Base-by-base conservation (phyloP, 2,113 vertebrate genomes). In the Sebastes fasciatus region DNA sequence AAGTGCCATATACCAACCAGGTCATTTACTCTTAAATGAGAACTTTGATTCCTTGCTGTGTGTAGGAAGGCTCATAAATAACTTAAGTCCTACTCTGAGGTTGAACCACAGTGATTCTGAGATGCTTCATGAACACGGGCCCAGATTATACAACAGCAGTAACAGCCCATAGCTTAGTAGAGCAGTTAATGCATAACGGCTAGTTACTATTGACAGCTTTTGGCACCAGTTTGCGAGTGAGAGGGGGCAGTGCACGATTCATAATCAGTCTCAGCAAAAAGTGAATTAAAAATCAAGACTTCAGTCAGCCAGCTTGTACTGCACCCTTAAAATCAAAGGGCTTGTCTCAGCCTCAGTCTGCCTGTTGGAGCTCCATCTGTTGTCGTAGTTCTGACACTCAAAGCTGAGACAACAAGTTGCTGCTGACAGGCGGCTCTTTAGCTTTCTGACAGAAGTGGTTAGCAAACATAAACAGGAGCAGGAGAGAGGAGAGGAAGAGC, bases 391-490 rank as follows among this genome's bases (percentile, higher is more conserved):
- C 13, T 57, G n/a, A 8, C 61, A 6, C 42, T 65, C 26, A 43
- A 11, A 60, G 69, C 84, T 69, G 65, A 78, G 63, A 14, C 52
- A 23, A 45, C 43, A 10, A 26, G 26, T 14, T 45, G 26, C 40
- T 75, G 61, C 60, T 71, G 82, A 61, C 61, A 48, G 49, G 65
- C 70, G 54, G 82, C 69, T 68, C 42, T 61, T 77, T 51, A 74
- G 72, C 68, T 67, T 45, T 51, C 17, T 52, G 78, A 72, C 69
- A 78, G 43, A 87, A 81, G 79, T 68, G 73, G 46, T 77, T 83
- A 21, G 79, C 66, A 76, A 82, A 80, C 55, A 80, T 10, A 51
- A 85, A 55, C 57, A 48, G 61, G 26, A 49, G 23, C 40, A 57
- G 46, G 1, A 5, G 45, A 52, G 49, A 42, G 43, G 49, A 64